Base-by-base conservation (phyloP, 2,888 invertebrate species). In the Drosophila nr. perissopoda region DNA sequence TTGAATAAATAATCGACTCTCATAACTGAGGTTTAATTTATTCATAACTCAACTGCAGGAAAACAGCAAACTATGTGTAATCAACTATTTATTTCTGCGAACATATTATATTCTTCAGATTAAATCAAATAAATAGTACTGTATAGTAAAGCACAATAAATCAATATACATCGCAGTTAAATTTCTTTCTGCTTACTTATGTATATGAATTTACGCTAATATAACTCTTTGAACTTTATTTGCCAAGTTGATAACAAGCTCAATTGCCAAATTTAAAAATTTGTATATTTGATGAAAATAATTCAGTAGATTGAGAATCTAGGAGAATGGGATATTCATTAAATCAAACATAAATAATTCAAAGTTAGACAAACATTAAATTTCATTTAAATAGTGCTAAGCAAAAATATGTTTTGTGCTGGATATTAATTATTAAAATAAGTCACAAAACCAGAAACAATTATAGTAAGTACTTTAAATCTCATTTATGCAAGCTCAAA, bases 111-210 rank as follows among this genome's bases (percentile, higher is more conserved):
- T 2, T 11, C n/a, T 11, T n/a, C 5, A 40, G 5, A n/a, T 11
- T n/a, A n/a, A 42, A 13, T 2, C 1, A 13, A 5, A 13, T 5
- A 34, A 5, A 11, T 11, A n/a, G 6, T 42, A 1, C 0, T 1
- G 2, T 21, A 6, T 2, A 42, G 18, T 1, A 18, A 38, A 18
- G 8, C 8, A 8, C 31, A 10, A 31, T 31, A 31, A 0, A 10
- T 31, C 0, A 31, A 31, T 31, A 10, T 31, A 31, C 0, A 31
- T 10, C 8, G 2, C 31, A 31, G 0, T 0, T 0, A 31, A 8
- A 31, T 31, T 31, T 31, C 34, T 34, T 4, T 34, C 34, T 13
- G 13, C 11, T 34, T 34, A 13, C 4, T 4, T 33, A 33, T 33
- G 4, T 4, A 33, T 33, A 13, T 34, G 4, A 34, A 1, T 34